phyloP scores from a whole-genome alignment of 2,888 invertebrate genomes.

The Andrena minutula region DNA sequence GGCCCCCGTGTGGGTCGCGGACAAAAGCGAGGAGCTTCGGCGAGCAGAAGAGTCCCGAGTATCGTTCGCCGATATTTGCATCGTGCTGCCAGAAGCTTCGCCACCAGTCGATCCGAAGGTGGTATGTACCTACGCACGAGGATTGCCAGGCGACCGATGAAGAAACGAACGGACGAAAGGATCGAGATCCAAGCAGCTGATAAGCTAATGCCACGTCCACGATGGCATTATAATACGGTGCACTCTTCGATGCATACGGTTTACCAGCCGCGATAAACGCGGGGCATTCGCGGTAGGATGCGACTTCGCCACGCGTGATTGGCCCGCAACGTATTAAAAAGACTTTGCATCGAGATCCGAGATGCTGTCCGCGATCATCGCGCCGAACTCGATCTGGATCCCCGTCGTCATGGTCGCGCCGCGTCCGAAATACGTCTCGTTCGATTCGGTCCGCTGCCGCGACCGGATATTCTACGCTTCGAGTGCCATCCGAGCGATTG shows the following conservation, averaged over 20 bases:
- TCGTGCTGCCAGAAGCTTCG: conserved; percentile 58
- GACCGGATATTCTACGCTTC: conserved; percentile 2
- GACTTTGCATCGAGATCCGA: conserved; percentile 66
- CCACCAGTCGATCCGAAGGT: conserved; percentile 54
- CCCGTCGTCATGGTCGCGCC: conserved; percentile 40
- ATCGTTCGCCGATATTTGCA: conserved; percentile 64
- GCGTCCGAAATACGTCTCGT: conserved; percentile 10
- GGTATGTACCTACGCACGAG: conserved; percentile 65
- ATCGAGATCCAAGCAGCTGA: conserved; percentile 72
- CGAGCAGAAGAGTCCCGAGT: conserved; percentile 31
- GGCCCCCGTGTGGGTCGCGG: conserved; percentile 47
- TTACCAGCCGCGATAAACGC: conserved; percentile 64
- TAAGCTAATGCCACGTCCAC: conserved; percentile 78
- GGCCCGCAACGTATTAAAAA: conserved; percentile 64
- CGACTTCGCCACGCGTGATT: conserved; percentile 60
- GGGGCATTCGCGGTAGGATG: conserved; percentile 48
- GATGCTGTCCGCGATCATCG: conserved; percentile 61
- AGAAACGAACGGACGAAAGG: conserved; percentile 72
- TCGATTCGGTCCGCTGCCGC: conserved; percentile 11
- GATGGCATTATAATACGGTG: conserved; percentile 75
- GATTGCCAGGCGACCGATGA: conserved; percentile 71
- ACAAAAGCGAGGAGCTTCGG: conserved; percentile 42
- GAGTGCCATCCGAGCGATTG: conserved; percentile 1
- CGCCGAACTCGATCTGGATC: conserved; percentile 60
- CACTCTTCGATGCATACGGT: conserved; percentile 62